Conservation (phyloP, 2,888 invertebrate genomes). For the Habrosyne pyritoides region DNA sequence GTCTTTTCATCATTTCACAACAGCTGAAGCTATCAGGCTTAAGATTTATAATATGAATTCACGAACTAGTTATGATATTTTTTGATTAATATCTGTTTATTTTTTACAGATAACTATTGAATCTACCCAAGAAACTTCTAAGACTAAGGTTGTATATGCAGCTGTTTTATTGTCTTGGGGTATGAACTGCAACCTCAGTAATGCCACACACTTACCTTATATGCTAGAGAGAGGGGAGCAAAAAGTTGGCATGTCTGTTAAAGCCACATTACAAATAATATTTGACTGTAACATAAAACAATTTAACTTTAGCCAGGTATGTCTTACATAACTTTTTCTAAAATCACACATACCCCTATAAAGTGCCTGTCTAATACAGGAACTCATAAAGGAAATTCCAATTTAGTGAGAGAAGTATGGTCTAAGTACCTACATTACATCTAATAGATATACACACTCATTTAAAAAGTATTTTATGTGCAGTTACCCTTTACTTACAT, state of each 20-base stretch:
- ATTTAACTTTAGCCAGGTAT: slow-evolving; percentile 70
- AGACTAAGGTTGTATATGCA: slow-evolving; percentile 56
- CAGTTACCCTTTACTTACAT: too few relatives aligned
- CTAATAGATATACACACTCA: too few relatives aligned
- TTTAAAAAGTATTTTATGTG: too few relatives aligned
- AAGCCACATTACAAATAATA: slow-evolving; percentile 57
- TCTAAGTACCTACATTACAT: too few relatives aligned
- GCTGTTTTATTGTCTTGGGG: slow-evolving; percentile 75
- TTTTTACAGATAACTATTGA: slow-evolving; percentile 63
- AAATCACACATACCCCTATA: not conserved
- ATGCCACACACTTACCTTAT: slow-evolving; percentile 67
- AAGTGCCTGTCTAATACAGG: too few relatives aligned
- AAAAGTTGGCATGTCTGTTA: slow-evolving; percentile 60
- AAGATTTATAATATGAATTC: not conserved
- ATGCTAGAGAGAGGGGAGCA: slow-evolving; percentile 73
- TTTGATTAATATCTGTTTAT: not conserved
- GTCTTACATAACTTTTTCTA: not conserved
- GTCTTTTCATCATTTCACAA: too few relatives aligned
- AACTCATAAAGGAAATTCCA: too few relatives aligned
- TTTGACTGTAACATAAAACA: slow-evolving; percentile 78
- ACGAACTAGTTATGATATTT: too few relatives aligned
- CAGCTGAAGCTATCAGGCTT: too few relatives aligned
- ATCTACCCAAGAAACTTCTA: slow-evolving; percentile 46
- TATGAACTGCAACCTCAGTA: slow-evolving; percentile 38
- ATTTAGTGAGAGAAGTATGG: too few relatives aligned